Evolutionary conservation across 2,888 invertebrate genomes (phyloP), one percentile per base, ranked within the genome.

Genomic region (Marasmarcha lunaedactyla): DNA sequence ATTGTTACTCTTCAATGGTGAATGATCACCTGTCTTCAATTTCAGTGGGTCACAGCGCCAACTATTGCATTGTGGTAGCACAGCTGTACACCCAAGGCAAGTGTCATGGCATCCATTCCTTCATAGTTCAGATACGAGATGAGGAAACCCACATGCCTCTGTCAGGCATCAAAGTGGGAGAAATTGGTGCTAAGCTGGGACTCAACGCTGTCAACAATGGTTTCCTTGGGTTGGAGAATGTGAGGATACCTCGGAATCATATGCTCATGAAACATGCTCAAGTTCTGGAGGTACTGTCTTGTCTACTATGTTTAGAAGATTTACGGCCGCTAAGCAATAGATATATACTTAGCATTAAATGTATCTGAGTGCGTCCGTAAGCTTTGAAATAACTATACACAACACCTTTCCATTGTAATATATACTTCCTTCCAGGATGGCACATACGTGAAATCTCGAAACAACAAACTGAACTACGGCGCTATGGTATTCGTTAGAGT

Each of bases 191-290:
- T 1, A 97, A 97, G 67, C 83, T 98, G 46, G 97, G 95, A 4
- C 91, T 95, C 85, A 93, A 94, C 57, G 85, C 88, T 0, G 90
- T 92, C 1, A 97, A 98, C 61, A 98, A 98, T 66, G 98, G 98
- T 0, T 98, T 92, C 65, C 72, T 98, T 39, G 92, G 93, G 0
- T 90, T 98, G 40, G 87, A 94, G 36, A 86, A 94, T 51, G 90
- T 94, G 3, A 87, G 95, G 51, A 91, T 98, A 64, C 97, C 98
- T 0, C 85, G 95, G 39, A 87, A 86, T 10, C 84, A 94, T 46
- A 93, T 98, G 95, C 70, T 98, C 26, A 97, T 97, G 97, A 94
- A 93, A 70, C 91, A 96, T 69, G 91, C 93, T 3, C 88, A 95
- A 79, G 94, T 97, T 54, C 67, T 87, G 30, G 73, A 86, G 67